phyloP scores from a whole-genome alignment of 2,888 invertebrate genomes.

The Apotomis turbidana region DNA sequence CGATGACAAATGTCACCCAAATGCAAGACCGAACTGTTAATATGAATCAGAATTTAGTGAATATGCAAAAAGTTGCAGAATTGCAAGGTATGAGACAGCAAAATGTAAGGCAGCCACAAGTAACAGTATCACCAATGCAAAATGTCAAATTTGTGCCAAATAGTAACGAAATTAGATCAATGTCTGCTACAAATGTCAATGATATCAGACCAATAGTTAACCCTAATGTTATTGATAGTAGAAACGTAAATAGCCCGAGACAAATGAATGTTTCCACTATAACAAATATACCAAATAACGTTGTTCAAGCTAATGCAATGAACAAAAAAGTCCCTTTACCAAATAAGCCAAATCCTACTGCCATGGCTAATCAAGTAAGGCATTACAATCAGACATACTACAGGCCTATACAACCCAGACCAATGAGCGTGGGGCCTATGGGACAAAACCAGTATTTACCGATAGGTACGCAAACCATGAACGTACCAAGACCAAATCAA shows the following conservation, averaged over 20 bases:
- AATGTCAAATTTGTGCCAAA: conserved; percentile 25
- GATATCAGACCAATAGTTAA: conserved; percentile 5
- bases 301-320: conserved; percentile 27
- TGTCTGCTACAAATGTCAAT: neutral
- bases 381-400: conserved; percentile 54
- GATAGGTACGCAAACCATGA: neutral
- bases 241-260: conserved; percentile 10
- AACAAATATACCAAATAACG: conserved; percentile 19
- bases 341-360: conserved; percentile 45
- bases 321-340: conserved; percentile 35
- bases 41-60: conserved; percentile 37
- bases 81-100: conserved; percentile 31
- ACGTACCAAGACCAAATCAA: conserved; percentile 18
- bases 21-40: conserved; percentile 25
- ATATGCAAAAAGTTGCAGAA: conserved; percentile 37
- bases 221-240: conserved; percentile 18
- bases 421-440: conserved; percentile 42
- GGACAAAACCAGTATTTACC: conserved; percentile 29
- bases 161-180: conserved; percentile 13
- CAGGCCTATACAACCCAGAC: conserved; percentile 67
- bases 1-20: conserved; percentile 41
- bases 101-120: conserved; percentile 34
- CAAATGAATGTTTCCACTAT: conserved; percentile 3
- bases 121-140: conserved; percentile 36
- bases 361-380: conserved; percentile 50